Evolutionary conservation across 2,113 vertebrate genomes (phyloP), one percentile per base, ranked within the genome.

Genomic region (Channa argus): DNA sequence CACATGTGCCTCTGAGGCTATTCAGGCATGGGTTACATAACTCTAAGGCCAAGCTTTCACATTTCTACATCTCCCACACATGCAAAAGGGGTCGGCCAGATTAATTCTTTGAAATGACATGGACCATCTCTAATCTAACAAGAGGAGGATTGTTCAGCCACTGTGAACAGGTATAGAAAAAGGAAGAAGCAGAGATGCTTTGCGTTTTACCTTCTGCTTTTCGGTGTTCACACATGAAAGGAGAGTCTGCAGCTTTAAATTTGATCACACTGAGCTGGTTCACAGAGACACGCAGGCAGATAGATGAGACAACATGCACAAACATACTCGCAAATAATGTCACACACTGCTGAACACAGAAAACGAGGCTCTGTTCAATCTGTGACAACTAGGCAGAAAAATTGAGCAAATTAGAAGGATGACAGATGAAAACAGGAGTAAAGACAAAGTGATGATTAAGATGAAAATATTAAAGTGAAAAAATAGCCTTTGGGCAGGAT

Each of bases 1-100:
- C 85, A 71, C 52, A 60, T 15, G 63, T 59, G 66, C 64, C 41
- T 81, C 45, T 46, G 36, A 79, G 44, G 54, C 58, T 74, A 82
- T 45, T 78, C 55, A 43, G 52, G 52, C 74, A 79, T 63, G 68
- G 83, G 72, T 92, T 92, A 92, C 74, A 78, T 92, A 92, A 92
- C 75, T 55, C 13, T 50, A 58, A 69, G 51, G 73, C 69, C 63
- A 60, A 3, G 80, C 74, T 79, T 81, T 85, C 59, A 38, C 72
- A 75, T 81, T 66, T 43, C 71, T 62, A 64, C 67, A 64, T 74
- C 69, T 44, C 64, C 9, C 50, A n/a, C 45, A 62, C 63, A 44
- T 33, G 5, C 43, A 2, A 33, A 15, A 61, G 8, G 54, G 49
- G 24, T 67, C 34, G 85, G 87, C 70, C 76, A 87, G 14, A 82